phyloP scores from a whole-genome alignment of 2,797 vertebrate genomes.

The Chelon labrosus region DNA sequence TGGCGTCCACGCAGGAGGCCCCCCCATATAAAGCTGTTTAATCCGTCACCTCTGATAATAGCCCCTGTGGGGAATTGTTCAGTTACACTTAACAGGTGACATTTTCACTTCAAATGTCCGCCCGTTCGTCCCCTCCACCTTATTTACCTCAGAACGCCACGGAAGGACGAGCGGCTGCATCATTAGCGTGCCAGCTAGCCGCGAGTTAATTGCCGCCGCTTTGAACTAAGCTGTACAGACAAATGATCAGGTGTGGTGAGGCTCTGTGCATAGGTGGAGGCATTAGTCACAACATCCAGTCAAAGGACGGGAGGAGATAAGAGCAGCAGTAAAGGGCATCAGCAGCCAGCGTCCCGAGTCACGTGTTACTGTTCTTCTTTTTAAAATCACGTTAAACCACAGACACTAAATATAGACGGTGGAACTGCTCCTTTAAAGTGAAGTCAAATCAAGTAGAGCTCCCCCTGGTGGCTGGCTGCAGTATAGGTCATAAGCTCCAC shows the following conservation, averaged over 20 bases:
- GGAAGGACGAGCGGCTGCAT: constrained; percentile 19
- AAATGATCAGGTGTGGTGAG: constrained; percentile 40
- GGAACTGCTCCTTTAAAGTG: too few relatives aligned
- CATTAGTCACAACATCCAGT: constrained; percentile 30
- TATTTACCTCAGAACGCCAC: constrained; percentile 53
- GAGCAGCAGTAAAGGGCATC: not conserved
- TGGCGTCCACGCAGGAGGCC: constrained; percentile 11
- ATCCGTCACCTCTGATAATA: constrained; percentile 55
- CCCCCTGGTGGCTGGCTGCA: too few relatives aligned
- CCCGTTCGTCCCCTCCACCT: constrained; percentile 34
- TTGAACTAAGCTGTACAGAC: constrained; percentile 32
- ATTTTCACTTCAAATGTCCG: constrained; percentile 33
- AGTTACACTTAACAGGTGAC: constrained; percentile 43
- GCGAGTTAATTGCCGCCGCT: constrained; percentile 50
- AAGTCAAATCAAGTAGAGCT: too few relatives aligned
- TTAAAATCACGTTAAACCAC: too few relatives aligned
- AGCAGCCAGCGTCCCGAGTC: too few relatives aligned
- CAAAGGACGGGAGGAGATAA: constrained; percentile 15
- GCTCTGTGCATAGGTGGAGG: constrained; percentile 18
- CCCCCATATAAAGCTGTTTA: constrained; percentile 30
- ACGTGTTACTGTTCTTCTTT: not conserved
- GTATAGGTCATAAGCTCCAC: too few relatives aligned
- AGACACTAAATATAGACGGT: too few relatives aligned
- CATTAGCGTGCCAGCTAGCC: constrained; percentile 43
- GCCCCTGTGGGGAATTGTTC: constrained; percentile 38